Percentiles rank a stretch among this genome's conserved stretches.
phyloP scores from a whole-genome alignment of 2,113 vertebrate genomes.

The Himantopus leucocephalus region DNA sequence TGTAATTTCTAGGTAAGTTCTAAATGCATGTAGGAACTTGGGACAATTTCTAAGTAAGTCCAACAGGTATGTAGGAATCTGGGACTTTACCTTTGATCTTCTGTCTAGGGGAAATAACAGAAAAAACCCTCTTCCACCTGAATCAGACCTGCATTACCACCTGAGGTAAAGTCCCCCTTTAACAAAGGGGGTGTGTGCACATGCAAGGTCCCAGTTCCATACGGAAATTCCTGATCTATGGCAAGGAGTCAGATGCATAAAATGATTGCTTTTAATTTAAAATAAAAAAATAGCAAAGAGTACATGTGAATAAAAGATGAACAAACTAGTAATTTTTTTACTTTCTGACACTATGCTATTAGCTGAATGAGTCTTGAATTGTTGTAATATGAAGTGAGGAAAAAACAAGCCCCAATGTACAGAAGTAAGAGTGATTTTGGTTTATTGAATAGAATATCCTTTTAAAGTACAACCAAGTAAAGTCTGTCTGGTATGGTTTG shows the following conservation, averaged over 20 bases:
- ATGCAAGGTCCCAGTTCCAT: not conserved
- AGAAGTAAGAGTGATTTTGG: not conserved
- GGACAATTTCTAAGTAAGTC: not conserved
- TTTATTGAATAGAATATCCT: not conserved
- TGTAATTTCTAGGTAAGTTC: not conserved
- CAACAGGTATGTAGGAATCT: not conserved
- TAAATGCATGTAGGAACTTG: not conserved
- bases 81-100: not conserved
- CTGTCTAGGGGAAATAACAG: not conserved
- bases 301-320: not conserved
- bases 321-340: not conserved
- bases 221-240: not conserved
- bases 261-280: not conserved
- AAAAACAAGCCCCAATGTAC: not conserved
- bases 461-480: not conserved
- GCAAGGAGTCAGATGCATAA: not conserved
- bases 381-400: not conserved
- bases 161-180: not conserved
- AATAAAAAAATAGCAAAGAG: not conserved
- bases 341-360: not conserved
- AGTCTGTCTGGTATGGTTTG: not conserved
- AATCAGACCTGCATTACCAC: not conserved
- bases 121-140: not conserved
- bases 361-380: not conserved
- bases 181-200: rapidly evolving